Evolutionary conservation across 2,797 vertebrate species (phyloP), one percentile per base, ranked within the genome.

Genomic region (Potorous gilbertii): DNA sequence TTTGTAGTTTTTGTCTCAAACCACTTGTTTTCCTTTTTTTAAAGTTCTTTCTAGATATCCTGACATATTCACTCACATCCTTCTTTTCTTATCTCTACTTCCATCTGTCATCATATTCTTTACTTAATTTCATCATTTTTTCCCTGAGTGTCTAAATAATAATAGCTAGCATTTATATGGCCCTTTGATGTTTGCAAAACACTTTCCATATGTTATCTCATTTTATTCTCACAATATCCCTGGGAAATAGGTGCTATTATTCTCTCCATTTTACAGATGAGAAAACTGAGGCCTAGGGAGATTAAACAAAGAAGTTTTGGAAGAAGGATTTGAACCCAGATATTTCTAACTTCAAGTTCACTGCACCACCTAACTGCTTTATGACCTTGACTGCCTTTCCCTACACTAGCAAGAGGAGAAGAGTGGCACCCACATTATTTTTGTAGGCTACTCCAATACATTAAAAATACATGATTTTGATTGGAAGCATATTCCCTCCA

Each of bases 71-170:
- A 3, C 46, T 1, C 29, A 12, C 2, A 9, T 52, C 6, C 54
- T 46, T 13, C 57, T 62, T 13, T 0, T 0, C 0, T 13, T 5
- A 2, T 1, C 4, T 16, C 11, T 24, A 9, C 14, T 34, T n/a
- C 56, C 46, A 62, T 11, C 55, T 40, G n/a, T 1, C 0, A 3
- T 16, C 13, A 0, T 0, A 1, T 0, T 31, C 34, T 31, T 0
- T 24, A n/a, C n/a, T 62, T 1, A 0, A 0, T 3, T 1, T 27
- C 8, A 0, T 40, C 1, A 34, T 81, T 81, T 81, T 40, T 46
- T n/a, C 3, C 27, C 13, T 0, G 18, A 27, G 18, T 81, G 46
- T 24, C 21, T 46, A 46, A 9, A 81, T 81, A 81, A 74, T 40
- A 74, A 81, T 40, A 46, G 21, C 74, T 46, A 46, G 40, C 8